Conservation (phyloP, 2,113 vertebrate species). For the Dicentrarchus labrax region DNA sequence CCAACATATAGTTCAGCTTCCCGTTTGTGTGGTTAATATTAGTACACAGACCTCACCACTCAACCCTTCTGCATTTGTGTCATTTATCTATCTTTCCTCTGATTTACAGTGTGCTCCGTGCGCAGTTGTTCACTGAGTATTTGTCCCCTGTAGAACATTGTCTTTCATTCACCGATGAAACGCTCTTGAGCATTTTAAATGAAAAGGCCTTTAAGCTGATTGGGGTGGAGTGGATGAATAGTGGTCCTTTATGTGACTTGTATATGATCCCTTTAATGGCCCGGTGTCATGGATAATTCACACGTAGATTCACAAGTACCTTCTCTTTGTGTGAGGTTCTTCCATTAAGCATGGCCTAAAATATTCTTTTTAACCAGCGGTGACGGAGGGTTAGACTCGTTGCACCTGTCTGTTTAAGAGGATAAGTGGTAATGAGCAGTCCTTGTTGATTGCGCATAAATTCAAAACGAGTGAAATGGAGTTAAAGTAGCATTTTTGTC, state of each 20-base stretch:
- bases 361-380: conserved; percentile 38
- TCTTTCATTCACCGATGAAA: conserved; percentile 57
- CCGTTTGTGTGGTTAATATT: neutral
- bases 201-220: conserved; percentile 67
- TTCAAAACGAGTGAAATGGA: conserved; percentile 38
- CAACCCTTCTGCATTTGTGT: neutral
- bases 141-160: conserved; percentile 13
- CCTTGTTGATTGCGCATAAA: conserved; percentile 25
- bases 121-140: neutral
- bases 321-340: conserved; percentile 25
- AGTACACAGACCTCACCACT: neutral
- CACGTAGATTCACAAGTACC: conserved; percentile 52
- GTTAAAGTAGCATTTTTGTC: conserved; percentile 28
- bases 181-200: conserved; percentile 64
- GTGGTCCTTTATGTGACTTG: conserved; percentile 49
- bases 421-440: conserved; percentile 46
- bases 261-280: conserved; percentile 53
- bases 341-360: conserved; percentile 55
- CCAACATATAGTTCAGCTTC: neutral
- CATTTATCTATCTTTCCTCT: neutral
- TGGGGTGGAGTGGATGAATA: conserved; percentile 63
- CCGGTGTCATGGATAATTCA: conserved; percentile 54
- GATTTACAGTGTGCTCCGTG: neutral
- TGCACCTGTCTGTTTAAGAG: conserved; percentile 25
- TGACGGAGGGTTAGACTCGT: conserved; percentile 19